phyloP scores from a whole-genome alignment of 2,797 vertebrate species.

The Lateolabrax maculatus region DNA sequence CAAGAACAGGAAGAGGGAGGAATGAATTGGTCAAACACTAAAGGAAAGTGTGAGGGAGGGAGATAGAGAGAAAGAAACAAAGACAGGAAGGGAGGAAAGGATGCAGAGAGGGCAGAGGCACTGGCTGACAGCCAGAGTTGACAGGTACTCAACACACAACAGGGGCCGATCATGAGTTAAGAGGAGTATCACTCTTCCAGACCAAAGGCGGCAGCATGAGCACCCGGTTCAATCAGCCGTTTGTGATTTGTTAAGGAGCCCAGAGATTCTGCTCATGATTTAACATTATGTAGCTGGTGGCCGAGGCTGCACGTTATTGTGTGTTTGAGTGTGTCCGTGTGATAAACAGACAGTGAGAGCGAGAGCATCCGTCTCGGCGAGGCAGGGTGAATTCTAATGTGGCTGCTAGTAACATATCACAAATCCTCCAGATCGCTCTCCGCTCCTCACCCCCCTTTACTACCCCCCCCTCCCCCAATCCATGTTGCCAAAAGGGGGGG shows the following conservation, averaged over 20 bases:
- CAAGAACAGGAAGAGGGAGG: conserved; percentile 26
- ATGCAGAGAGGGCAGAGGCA: conserved; percentile 19
- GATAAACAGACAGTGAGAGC: conserved; percentile 66
- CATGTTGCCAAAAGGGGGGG: conserved; percentile 42
- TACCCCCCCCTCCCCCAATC: conserved; percentile 24
- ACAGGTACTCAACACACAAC: conserved; percentile 1
- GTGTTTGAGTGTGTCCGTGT: conserved; percentile 46
- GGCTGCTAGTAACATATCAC: conserved; percentile 71
- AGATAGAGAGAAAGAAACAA: conserved; percentile 29
- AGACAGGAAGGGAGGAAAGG: conserved; percentile 31
- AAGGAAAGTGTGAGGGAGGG: conserved; percentile 2
- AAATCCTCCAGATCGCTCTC: conserved; percentile 73
- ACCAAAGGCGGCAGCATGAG: conserved; percentile 37
- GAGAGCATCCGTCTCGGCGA: conserved; percentile 70
- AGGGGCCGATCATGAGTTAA: not conserved
- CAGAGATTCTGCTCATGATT: conserved; percentile 60
- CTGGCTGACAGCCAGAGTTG: conserved; percentile 20
- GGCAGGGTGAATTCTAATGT: conserved; percentile 73
- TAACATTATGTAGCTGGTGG: conserved; percentile 50
- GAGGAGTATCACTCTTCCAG: not conserved
- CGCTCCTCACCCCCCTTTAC: conserved; percentile 39
- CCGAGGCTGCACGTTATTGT: conserved; percentile 31
- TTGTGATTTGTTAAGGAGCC: conserved; percentile 69
- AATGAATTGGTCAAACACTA: not conserved
- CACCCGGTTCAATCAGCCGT: conserved; percentile 61